Evolutionary conservation across 2,888 invertebrate genomes (phyloP).

Genomic region (Muscina levida): DNA sequence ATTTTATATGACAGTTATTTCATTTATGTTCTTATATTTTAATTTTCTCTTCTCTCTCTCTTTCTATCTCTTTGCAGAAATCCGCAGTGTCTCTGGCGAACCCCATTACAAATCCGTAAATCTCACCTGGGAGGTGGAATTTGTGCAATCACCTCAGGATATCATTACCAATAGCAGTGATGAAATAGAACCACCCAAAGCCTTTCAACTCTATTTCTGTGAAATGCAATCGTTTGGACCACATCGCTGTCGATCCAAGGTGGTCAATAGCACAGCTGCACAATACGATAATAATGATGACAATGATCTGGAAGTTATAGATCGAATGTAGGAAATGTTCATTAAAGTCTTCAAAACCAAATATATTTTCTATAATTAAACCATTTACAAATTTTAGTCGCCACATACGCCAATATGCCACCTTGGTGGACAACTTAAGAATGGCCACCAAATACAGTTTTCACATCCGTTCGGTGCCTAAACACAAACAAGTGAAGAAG

Average conservation of each 20-base stretch:
- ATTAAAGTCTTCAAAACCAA: slow-evolving; percentile 30
- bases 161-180: slow-evolving; percentile 73
- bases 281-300: slow-evolving; percentile 65
- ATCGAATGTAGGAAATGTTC: slow-evolving; percentile 48
- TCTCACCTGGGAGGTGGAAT: slow-evolving; percentile 80
- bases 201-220: slow-evolving; percentile 88
- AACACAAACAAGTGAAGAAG: slow-evolving; percentile 80
- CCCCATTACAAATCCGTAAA: slow-evolving; percentile 80
- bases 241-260: slow-evolving; percentile 85
- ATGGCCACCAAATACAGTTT: slow-evolving; percentile 92
- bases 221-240: slow-evolving; percentile 90
- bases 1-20: not conserved
- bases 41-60: slow-evolving; percentile 35
- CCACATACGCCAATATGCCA: slow-evolving; percentile 81
- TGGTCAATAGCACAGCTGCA: slow-evolving; percentile 73
- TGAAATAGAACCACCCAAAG: slow-evolving; percentile 80
- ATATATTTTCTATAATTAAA: not conserved
- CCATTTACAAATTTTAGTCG: slow-evolving; percentile 62
- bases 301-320: slow-evolving; percentile 70
- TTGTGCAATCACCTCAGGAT: slow-evolving; percentile 69
- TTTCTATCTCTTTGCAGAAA: slow-evolving; percentile 76
- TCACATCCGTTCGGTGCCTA: slow-evolving; percentile 84
- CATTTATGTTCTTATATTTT: not conserved
- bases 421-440: slow-evolving; percentile 85
- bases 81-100: slow-evolving; percentile 79